Base-by-base conservation (phyloP, 53 echinoderm and acorn worm species). In the Henricia sp. region DNA sequence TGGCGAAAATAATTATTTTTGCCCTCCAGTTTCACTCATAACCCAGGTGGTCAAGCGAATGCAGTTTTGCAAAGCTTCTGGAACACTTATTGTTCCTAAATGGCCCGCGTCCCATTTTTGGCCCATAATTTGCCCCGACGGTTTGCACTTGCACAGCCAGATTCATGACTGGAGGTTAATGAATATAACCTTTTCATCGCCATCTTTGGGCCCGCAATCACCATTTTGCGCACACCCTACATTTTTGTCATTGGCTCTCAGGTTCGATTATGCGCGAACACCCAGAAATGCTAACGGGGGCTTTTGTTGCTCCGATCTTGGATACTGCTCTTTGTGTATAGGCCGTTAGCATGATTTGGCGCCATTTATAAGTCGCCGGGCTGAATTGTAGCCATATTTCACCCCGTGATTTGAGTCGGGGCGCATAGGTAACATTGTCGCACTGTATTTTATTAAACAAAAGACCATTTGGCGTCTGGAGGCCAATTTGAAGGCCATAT, bases 91-190 rank as follows among this genome's bases (percentile, higher is more conserved):
- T 16, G 17, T 84, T 21, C 85, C 72, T 9, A 84, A 59, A 1
- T 76, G 76, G 87, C 16, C 76, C 6, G 66, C 76, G 0, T 37
- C 77, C 6, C 52, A 62, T 17, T 86, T 85, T 77, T 86, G 87
- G 87, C 87, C 76, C 1, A 25, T 71, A 25, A 56, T 71, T 39
- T 84, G 43, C 33, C 71, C 69, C 6, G 44, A 41, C n/a, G 69
- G 71, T 40, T 58, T 27, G 27, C 85, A 84, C 38, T 37, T 86
- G 42, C 50, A 67, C 35, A 37, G 37, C 25, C 53, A 76, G 1
- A 52, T 86, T 20, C 65, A 52, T 3, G 67, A 77, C 27, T 86
- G 87, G 87, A 65, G 54, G 26, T 48, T 75, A 10, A 48, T 86
- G 60, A 75, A 86, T 3, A 41, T 50, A 6, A 33, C 37, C 41